Evolutionary conservation across 2,888 invertebrate genomes (phyloP).

Genomic region (Dolomedes plantarius): DNA sequence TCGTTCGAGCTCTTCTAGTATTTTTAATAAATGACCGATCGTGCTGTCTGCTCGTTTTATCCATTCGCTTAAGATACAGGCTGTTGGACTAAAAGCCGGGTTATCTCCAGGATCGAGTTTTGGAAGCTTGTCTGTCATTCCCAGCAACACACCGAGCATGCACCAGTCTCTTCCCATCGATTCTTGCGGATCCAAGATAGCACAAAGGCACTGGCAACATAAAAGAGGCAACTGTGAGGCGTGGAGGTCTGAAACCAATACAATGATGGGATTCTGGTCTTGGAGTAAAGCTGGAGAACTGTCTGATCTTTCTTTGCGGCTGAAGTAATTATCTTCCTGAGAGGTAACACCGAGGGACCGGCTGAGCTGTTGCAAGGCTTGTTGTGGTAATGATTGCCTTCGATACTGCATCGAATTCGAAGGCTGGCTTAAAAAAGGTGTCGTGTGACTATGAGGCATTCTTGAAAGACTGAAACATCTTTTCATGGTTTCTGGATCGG

Average conservation of each 20-base stretch:
- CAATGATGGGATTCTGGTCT: conserved; percentile 74
- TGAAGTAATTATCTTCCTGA: conserved; percentile 8
- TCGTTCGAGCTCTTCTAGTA: conserved; percentile 81
- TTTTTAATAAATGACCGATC: conserved; percentile 80
- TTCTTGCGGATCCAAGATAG: conserved; percentile 79
- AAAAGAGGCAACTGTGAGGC: conserved; percentile 81
- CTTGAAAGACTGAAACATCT: background rate
- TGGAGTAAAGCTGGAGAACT: conserved; percentile 14
- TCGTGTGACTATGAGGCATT: conserved; percentile 29
- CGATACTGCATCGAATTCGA: background rate
- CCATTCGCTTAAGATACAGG: conserved; percentile 79
- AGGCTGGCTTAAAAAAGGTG: background rate
- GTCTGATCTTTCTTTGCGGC: background rate
- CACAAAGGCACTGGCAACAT: conserved; percentile 79
- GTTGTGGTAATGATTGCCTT: conserved; percentile 34
- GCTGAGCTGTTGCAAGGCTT: background rate
- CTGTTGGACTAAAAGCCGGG: conserved; percentile 73
- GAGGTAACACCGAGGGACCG: background rate
- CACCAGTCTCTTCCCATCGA: conserved; percentile 80
- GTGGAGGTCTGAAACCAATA: conserved; percentile 80
- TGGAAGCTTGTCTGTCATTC: conserved; percentile 80
- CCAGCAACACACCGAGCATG: conserved; percentile 79
- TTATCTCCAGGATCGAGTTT: conserved; percentile 77
- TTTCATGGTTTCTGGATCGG: background rate
- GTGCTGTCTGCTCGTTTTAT: conserved; percentile 77